Conservation (phyloP, 2,888 invertebrate genomes). For the Andricus curvator region DNA sequence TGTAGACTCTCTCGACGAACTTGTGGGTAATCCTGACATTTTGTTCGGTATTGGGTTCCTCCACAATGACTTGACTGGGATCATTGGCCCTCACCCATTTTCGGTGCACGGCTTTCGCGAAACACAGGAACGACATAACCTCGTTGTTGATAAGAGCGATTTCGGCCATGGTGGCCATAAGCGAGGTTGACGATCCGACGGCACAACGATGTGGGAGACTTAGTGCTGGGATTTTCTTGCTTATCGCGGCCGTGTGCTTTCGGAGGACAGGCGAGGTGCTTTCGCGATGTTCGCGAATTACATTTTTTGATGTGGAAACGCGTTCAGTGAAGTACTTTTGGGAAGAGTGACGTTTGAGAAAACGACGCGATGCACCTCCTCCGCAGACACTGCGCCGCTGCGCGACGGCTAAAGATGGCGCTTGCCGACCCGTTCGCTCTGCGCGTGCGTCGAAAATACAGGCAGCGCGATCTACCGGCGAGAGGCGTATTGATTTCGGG, state of each 20-base stretch:
- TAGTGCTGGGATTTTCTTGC: neutral
- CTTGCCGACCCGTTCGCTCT: neutral
- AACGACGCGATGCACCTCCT: slow-evolving; percentile 33
- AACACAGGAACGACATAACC: slow-evolving; percentile 43
- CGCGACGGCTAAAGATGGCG: slow-evolving; percentile 23
- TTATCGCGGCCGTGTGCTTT: neutral
- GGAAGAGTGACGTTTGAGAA: slow-evolving; percentile 2
- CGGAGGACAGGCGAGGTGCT: neutral
- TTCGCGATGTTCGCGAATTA: neutral
- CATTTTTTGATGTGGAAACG: slow-evolving; percentile 9
- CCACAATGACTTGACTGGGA: slow-evolving; percentile 51
- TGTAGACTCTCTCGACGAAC: slow-evolving; percentile 52
- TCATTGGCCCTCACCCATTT: slow-evolving; percentile 59
- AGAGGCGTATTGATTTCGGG: neutral
- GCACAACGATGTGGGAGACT: neutral
- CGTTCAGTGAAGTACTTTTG: slow-evolving; percentile 7
- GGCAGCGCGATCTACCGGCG: neutral
- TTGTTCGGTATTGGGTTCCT: slow-evolving; percentile 42
- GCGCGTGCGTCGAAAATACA: slow-evolving; percentile 1
- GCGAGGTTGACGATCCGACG: slow-evolving; percentile 20
- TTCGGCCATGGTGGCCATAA: slow-evolving; percentile 39
- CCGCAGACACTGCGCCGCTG: slow-evolving; percentile 29
- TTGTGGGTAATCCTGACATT: slow-evolving; percentile 17
- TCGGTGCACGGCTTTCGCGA: slow-evolving; percentile 50
- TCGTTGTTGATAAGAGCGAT: slow-evolving; percentile 26